Conservation (phyloP, 2,797 vertebrate genomes). For the Halcyon leucocephala region DNA sequence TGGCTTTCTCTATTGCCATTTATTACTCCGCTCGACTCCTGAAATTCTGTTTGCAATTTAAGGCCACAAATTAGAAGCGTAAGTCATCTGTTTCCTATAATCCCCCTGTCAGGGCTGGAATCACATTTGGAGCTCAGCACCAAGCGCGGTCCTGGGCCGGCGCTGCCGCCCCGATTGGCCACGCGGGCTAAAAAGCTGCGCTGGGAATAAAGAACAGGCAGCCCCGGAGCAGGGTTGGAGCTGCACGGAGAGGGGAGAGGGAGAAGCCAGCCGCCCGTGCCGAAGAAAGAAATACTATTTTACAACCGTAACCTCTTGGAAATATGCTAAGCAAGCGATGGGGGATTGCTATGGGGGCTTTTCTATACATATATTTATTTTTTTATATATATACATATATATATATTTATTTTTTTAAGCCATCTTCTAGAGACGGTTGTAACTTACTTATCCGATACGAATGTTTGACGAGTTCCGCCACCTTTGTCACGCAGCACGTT, state of each 20-base stretch:
- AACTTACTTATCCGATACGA: neutral
- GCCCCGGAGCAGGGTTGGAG: slow-evolving; percentile 34
- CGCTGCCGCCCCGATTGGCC: slow-evolving; percentile 80
- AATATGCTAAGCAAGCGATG: neutral
- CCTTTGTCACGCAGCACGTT: slow-evolving; percentile 62
- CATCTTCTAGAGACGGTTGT: neutral
- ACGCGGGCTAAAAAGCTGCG: slow-evolving; percentile 70
- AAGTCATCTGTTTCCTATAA: slow-evolving; percentile 99
- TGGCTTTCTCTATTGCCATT: slow-evolving; percentile 89
- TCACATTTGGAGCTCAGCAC: slow-evolving; percentile 85
- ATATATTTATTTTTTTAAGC: neutral
- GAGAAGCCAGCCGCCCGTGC: slow-evolving; percentile 12
- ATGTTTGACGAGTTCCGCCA: slow-evolving; percentile 50
- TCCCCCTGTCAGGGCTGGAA: slow-evolving; percentile 94
- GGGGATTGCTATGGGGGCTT: neutral
- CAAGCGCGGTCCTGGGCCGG: slow-evolving; percentile 76
- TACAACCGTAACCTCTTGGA: neutral
- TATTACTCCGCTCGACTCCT: slow-evolving; percentile 93
- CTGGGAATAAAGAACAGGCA: slow-evolving; percentile 75
- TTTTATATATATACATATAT: neutral
- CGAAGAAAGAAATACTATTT: neutral
- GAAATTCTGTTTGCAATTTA: slow-evolving; percentile 99
- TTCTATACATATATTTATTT: neutral
- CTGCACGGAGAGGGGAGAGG: neutral
- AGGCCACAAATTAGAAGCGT: slow-evolving; percentile 98